Percentiles rank a stretch among this genome's conserved stretches.
Evolutionary conservation across 2,888 invertebrate genomes (phyloP).

Genomic region (Gisinianus flammeolus): DNA sequence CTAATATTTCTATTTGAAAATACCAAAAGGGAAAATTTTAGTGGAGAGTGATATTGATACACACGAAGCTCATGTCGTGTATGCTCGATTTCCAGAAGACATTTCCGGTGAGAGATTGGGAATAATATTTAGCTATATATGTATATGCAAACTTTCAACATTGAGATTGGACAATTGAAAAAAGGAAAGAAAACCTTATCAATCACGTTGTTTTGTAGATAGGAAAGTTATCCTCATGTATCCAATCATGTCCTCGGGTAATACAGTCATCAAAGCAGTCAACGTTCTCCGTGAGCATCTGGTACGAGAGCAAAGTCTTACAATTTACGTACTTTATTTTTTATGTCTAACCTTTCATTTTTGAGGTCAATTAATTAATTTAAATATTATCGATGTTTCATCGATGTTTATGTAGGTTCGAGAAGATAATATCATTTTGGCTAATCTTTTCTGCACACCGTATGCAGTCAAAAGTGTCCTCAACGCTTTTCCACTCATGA

Average conservation of each 20-base stretch:
- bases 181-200: too few species aligned
- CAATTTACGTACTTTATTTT: too few species aligned
- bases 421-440: slow-evolving; percentile 93
- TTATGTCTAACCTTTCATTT: too few species aligned
- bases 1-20: slow-evolving; percentile 72
- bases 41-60: slow-evolving; percentile 96
- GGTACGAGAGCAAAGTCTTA: slow-evolving; percentile 68
- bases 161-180: too few species aligned
- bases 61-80: slow-evolving; percentile 94
- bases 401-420: too few species aligned
- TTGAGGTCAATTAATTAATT: too few species aligned
- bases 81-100: slow-evolving; percentile 96
- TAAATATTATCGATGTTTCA: too few species aligned
- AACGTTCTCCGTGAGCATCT: slow-evolving; percentile 92
- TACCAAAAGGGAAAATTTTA: slow-evolving; percentile 89
- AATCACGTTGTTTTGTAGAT: too few species aligned
- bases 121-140: too few species aligned
- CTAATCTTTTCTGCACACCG: slow-evolving; percentile 96
- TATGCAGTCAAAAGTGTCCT: slow-evolving; percentile 83
- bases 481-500: slow-evolving; percentile 86
- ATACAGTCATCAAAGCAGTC: slow-evolving; percentile 91
- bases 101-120: too few species aligned
- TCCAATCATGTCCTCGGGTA: slow-evolving; percentile 97
- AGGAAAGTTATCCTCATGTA: slow-evolving; percentile 96
- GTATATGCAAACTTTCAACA: too few species aligned